These are phyloP conservation scores for Chaetops frenatus DNA, from an alignment of 2,113 vertebrate species.

Conservation along the genomic window DNA sequence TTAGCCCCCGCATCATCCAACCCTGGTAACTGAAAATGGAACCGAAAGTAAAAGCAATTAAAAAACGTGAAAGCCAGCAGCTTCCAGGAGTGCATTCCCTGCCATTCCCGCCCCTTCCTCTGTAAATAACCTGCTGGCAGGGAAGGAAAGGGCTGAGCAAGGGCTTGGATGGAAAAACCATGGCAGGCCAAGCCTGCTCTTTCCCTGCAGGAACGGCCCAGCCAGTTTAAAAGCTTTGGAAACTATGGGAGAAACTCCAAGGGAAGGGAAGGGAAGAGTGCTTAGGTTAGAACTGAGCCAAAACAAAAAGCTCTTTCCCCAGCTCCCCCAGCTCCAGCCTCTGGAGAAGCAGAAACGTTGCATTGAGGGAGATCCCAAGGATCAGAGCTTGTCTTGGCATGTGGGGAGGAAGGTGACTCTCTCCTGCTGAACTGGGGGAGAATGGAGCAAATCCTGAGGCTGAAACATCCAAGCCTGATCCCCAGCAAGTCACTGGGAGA, in stretches of 20 bases:
- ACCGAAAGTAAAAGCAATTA: neutral
- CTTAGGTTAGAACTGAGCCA: neutral
- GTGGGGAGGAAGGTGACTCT: neutral
- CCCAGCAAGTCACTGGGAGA: neutral
- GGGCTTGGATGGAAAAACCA: neutral
- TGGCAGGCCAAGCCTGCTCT: neutral
- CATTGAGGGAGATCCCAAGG: neutral
- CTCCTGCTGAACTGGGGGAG: neutral
- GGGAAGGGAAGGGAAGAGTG: neutral
- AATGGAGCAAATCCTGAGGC: neutral
- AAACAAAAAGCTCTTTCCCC: neutral
- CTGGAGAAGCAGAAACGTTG: neutral
- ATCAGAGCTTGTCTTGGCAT: neutral
- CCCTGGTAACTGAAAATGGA: neutral
- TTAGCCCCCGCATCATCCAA: accelerated
- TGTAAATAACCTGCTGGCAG: neutral
- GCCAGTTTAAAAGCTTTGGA: neutral
- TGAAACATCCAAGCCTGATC: too few relatives aligned
- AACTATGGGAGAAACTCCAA: neutral
- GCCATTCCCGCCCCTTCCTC: neutral
- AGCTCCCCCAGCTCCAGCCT: neutral
- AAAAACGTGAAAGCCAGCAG: neutral
- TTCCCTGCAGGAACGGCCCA: neutral
- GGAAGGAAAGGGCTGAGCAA: neutral
- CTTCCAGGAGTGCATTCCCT: neutral